phyloP scores from a whole-genome alignment of 2,888 invertebrate genomes.

The Colostygia pectinataria region DNA sequence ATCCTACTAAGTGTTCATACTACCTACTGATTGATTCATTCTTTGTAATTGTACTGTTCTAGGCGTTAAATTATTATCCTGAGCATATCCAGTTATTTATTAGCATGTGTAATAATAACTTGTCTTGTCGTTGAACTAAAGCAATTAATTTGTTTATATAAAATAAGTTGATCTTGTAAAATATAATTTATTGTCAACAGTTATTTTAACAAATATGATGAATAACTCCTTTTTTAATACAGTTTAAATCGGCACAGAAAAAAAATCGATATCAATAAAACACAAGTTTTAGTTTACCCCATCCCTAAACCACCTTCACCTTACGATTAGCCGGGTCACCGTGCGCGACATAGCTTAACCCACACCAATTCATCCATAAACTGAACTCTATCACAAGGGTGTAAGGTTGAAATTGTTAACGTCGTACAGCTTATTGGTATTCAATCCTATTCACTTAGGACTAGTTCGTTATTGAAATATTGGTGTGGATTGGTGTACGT shows the following conservation, averaged over 20 bases:
- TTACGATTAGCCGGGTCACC: conserved; percentile 70
- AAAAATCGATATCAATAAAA: conserved; percentile 17
- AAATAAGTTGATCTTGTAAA: conserved; percentile 16
- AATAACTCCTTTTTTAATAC: not conserved
- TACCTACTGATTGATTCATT: not conserved
- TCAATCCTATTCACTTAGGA: conserved; percentile 11
- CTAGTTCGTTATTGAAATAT: conserved; percentile 14
- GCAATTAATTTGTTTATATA: conserved; percentile 30
- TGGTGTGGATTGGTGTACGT: conserved; percentile 6
- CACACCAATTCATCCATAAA: conserved; percentile 53
- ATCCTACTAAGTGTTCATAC: not conserved
- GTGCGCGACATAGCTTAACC: conserved; percentile 68
- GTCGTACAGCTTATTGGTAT: conserved; percentile 5
- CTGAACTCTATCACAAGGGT: conserved; percentile 38
- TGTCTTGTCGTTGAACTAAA: conserved; percentile 14
- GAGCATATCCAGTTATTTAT: conserved; percentile 4
- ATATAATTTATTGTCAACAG: no score
- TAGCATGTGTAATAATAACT: conserved; percentile 23
- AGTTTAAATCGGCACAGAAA: no score
- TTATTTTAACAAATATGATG: not conserved
- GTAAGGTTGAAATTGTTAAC: conserved; percentile 27
- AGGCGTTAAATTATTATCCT: not conserved
- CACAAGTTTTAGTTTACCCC: conserved; percentile 27
- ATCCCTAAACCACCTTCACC: conserved; percentile 54
- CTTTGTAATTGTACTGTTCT: not conserved